These are phyloP conservation scores for Xanthia togata DNA, from an alignment of 2,888 invertebrate species.

Conservation along the genomic window DNA sequence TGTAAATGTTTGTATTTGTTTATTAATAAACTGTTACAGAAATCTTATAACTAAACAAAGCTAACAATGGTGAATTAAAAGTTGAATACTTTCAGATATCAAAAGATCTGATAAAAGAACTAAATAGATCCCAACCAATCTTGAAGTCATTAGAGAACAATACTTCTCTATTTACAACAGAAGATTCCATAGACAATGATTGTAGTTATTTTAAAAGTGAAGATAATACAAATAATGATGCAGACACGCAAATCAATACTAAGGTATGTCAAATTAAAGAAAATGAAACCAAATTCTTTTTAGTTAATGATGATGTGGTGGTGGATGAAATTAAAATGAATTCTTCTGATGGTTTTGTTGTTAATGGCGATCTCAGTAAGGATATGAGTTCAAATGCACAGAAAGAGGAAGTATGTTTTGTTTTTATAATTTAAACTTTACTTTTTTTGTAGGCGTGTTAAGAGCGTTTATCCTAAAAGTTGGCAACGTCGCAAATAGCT, in stretches of 20 bases:
- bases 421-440: not conserved
- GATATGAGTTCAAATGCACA: not conserved
- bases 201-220: not conserved
- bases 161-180: not conserved
- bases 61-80: not conserved
- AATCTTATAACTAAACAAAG: not conserved
- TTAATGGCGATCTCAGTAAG: not conserved
- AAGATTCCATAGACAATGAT: not conserved
- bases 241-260: not conserved
- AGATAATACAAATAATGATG: not conserved
- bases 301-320: not conserved
- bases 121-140: not conserved
- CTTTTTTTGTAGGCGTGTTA: not conserved
- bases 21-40: constrained; percentile 1
- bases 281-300: not conserved
- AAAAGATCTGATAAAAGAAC: constrained; percentile 11
- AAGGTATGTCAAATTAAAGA: not conserved
- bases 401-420: not conserved
- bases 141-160: constrained; percentile 4
- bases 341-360: not conserved
- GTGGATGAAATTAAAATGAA: not conserved
- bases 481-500: no score
- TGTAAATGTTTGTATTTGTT: not conserved
- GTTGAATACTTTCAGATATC: constrained; percentile 9
- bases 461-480: no score